phyloP scores from a whole-genome alignment of 2,113 vertebrate genomes.

The Pluvialis apricaria region DNA sequence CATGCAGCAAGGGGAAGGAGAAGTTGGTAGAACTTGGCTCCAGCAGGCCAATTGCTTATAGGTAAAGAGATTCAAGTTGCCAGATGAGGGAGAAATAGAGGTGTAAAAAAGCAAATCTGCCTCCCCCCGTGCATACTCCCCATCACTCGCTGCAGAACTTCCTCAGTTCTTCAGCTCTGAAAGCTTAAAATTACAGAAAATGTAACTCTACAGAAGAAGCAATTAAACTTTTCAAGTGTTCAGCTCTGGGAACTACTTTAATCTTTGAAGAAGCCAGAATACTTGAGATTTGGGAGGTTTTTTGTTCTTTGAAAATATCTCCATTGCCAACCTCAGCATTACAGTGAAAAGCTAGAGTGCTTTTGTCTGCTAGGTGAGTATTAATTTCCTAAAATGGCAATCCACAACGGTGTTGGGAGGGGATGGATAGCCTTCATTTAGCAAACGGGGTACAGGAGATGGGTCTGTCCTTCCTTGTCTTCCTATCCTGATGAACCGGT shows the following conservation, averaged over 20 bases:
- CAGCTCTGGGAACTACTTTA: neutral
- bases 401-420: too few species aligned
- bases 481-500: neutral
- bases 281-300: neutral
- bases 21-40: neutral
- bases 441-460: neutral
- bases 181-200: neutral
- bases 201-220: fast-evolving
- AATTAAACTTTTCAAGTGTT: neutral
- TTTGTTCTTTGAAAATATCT: neutral
- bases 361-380: neutral
- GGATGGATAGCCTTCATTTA: neutral
- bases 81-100: neutral
- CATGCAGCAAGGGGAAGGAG: neutral
- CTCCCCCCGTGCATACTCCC: fast-evolving
- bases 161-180: neutral
- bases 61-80: neutral
- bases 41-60: neutral
- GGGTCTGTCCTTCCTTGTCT: fast-evolving
- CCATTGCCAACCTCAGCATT: neutral
- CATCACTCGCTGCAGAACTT: neutral
- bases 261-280: neutral
- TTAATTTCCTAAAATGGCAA: neutral
- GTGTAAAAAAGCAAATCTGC: neutral
- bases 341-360: neutral